These are phyloP conservation scores for Prionailurus bengalensis DNA, from an alignment of 2,113 vertebrate genomes.

Conservation along the genomic window DNA sequence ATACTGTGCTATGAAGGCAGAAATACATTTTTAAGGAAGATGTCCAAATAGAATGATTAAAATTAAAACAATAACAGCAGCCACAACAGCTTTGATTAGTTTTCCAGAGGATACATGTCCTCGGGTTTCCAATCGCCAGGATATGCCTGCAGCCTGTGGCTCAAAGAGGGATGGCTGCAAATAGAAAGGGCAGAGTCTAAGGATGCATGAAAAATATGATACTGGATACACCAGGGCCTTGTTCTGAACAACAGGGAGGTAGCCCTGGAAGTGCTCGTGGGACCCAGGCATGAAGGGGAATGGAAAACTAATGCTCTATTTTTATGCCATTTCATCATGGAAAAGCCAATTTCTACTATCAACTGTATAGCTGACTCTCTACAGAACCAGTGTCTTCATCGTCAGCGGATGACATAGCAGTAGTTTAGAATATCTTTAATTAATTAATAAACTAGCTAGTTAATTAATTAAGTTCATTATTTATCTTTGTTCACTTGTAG, in stretches of 20 bases:
- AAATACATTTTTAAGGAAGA: neutral
- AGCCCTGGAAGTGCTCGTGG: neutral
- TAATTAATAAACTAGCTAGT: constrained; percentile 27
- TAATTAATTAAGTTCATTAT: neutral
- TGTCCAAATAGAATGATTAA: neutral
- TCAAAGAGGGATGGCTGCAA: neutral
- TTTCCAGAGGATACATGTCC: neutral
- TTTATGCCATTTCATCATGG: neutral
- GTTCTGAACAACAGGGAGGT: neutral
- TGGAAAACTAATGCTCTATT: neutral
- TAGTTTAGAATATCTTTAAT: constrained; percentile 1
- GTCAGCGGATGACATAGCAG: neutral
- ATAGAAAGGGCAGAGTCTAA: neutral
- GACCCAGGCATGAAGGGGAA: neutral
- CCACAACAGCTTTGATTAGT: neutral
- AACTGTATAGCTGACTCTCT: neutral
- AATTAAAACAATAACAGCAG: neutral
- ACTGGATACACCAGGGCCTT: neutral
- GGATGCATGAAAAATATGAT: neutral
- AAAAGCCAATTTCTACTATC: neutral
- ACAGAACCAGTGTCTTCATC: neutral
- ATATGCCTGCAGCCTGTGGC: neutral
- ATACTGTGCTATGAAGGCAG: neutral
- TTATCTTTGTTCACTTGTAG: constrained; percentile 20
- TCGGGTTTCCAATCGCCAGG: neutral